These are phyloP conservation scores for Equus przewalskii DNA, from an alignment of 2,113 vertebrate genomes.

Conservation along the genomic window DNA sequence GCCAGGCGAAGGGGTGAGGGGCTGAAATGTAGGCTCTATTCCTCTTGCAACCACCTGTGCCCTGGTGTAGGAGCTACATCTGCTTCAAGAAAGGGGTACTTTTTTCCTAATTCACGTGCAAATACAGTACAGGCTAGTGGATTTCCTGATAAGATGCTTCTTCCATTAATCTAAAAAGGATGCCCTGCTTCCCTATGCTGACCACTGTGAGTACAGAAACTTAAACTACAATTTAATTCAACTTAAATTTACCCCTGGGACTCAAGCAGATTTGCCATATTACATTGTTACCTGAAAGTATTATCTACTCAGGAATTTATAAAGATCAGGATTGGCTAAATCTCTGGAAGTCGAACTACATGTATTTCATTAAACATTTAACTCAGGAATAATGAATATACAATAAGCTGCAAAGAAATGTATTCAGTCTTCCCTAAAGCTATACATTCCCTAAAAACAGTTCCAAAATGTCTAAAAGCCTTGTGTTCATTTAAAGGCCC, in stretches of 20 bases:
- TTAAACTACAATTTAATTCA: background rate
- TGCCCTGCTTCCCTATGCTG: background rate
- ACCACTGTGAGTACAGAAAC: background rate
- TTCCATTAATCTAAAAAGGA: background rate
- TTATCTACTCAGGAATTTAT: background rate
- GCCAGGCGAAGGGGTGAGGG: background rate
- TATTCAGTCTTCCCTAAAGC: background rate
- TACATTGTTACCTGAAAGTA: background rate
- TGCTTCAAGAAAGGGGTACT: background rate
- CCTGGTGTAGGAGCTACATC: rapidly evolving
- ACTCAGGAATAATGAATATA: background rate
- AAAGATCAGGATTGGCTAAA: background rate
- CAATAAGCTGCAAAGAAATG: constrained; percentile 5
- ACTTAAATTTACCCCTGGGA: background rate
- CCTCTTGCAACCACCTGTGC: background rate
- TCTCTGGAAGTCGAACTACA: background rate
- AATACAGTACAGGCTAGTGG: background rate
- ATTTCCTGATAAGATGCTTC: background rate
- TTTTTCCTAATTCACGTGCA: background rate
- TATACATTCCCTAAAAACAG: background rate
- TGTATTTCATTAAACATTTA: constrained; percentile 37
- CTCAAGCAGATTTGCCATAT: background rate
- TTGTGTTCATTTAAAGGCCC: background rate
- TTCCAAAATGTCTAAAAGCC: constrained; percentile 37
- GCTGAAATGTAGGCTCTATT: background rate